A percentile compares a stretch with the other conserved stretches of the same genome.
Evolutionary conservation across 2,888 invertebrate genomes (phyloP).

Genomic region (Diplazon laetatorius): DNA sequence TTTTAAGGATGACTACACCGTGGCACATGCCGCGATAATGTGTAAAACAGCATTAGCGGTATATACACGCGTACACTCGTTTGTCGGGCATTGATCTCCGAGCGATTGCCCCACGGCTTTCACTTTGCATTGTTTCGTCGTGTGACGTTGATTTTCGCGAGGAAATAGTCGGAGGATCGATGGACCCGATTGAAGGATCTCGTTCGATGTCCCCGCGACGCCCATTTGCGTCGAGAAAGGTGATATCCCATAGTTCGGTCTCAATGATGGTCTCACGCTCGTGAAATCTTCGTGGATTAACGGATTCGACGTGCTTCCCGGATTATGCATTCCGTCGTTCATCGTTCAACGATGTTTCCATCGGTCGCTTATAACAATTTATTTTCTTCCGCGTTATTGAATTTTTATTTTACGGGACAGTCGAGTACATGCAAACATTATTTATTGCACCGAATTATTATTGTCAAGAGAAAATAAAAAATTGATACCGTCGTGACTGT

Average conservation of each 20-base stretch:
- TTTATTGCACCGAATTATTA: too few species aligned
- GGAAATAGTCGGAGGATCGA: constrained; percentile 64
- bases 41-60: constrained; percentile 1
- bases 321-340: neutral
- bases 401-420: too few species aligned
- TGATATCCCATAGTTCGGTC: constrained; percentile 13
- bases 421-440: too few species aligned
- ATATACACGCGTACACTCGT: constrained; percentile 28
- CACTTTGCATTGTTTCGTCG: constrained; percentile 64
- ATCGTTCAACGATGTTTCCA: neutral
- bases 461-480: too few species aligned
- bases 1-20: constrained; percentile 2
- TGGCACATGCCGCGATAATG: constrained; percentile 1
- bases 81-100: constrained; percentile 59
- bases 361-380: too few species aligned
- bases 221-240: neutral
- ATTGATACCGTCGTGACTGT: too few species aligned
- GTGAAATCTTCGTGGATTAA: neutral
- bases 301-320: constrained; percentile 1
- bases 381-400: too few species aligned
- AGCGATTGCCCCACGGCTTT: constrained; percentile 53
- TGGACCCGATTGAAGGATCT: constrained; percentile 54
- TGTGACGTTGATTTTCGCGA: constrained; percentile 59
- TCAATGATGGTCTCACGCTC: neutral
- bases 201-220: neutral